phyloP scores from a whole-genome alignment of 1,140 invertebrate genomes.

The Diorhabda sublineata region DNA sequence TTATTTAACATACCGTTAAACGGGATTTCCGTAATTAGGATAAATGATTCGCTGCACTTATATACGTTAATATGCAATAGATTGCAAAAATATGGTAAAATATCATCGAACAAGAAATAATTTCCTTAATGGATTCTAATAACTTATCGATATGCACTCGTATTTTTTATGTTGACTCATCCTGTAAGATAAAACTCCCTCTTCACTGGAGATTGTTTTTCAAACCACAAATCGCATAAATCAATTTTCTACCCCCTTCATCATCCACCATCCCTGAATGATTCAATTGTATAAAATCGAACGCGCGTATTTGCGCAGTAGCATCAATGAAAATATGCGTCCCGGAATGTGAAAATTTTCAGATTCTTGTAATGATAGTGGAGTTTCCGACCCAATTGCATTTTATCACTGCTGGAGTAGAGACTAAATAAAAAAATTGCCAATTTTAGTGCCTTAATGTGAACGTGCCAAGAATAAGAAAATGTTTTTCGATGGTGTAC shows the following conservation, averaged over 20 bases:
- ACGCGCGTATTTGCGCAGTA: slow-evolving; percentile 4
- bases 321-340: slow-evolving; percentile 6
- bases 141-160: too few relatives aligned
- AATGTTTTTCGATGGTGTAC: slow-evolving; percentile 4
- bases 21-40: too few relatives aligned
- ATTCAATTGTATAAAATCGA: slow-evolving; percentile 17
- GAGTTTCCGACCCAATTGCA: slow-evolving; percentile 9
- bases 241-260: neutral
- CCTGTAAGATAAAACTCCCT: too few relatives aligned
- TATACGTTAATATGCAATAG: too few relatives aligned
- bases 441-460: slow-evolving; percentile 12
- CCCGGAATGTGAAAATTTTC: slow-evolving; percentile 12
- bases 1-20: too few relatives aligned
- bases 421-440: slow-evolving; percentile 6
- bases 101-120: too few relatives aligned
- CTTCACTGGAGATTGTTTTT: neutral
- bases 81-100: too few relatives aligned
- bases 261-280: slow-evolving; percentile 3
- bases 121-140: too few relatives aligned
- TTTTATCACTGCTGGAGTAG: neutral
- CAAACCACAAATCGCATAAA: neutral
- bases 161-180: too few relatives aligned
- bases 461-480: slow-evolving; percentile 5
- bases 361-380: slow-evolving; percentile 5
- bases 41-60: too few relatives aligned